These are phyloP conservation scores for Furnarius figulus DNA, from an alignment of 2,113 vertebrate genomes.

Conservation along the genomic window DNA sequence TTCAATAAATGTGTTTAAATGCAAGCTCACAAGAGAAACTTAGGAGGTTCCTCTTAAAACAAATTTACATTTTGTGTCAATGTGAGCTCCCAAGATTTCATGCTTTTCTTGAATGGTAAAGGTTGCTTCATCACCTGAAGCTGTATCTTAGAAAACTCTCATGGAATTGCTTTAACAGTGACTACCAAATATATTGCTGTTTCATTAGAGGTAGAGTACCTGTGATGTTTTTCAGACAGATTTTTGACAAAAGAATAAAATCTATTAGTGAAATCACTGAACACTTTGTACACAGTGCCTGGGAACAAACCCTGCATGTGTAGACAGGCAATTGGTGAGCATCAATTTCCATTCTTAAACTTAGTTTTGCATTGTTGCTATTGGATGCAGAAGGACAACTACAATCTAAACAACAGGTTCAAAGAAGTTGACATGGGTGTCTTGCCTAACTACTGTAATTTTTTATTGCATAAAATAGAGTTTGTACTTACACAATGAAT, in stretches of 20 bases:
- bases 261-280: background rate
- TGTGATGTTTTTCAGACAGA: background rate
- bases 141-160: background rate
- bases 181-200: background rate
- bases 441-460: background rate
- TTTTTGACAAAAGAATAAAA: background rate
- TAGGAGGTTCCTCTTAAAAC: background rate
- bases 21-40: background rate
- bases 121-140: background rate
- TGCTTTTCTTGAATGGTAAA: background rate
- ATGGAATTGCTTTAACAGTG: background rate
- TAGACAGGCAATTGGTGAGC: rapidly evolving
- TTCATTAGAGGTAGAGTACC: rapidly evolving
- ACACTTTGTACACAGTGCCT: background rate
- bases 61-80: background rate
- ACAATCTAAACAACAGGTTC: background rate
- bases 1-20: background rate
- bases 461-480: background rate
- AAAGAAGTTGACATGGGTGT: background rate
- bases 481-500: background rate
- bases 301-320: background rate
- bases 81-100: background rate
- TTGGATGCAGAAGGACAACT: background rate
- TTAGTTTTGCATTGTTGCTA: background rate
- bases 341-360: background rate